Evolutionary conservation across 2,797 vertebrate species (phyloP), one percentile per base, ranked within the genome.

Genomic region (Varecia variegata): DNA sequence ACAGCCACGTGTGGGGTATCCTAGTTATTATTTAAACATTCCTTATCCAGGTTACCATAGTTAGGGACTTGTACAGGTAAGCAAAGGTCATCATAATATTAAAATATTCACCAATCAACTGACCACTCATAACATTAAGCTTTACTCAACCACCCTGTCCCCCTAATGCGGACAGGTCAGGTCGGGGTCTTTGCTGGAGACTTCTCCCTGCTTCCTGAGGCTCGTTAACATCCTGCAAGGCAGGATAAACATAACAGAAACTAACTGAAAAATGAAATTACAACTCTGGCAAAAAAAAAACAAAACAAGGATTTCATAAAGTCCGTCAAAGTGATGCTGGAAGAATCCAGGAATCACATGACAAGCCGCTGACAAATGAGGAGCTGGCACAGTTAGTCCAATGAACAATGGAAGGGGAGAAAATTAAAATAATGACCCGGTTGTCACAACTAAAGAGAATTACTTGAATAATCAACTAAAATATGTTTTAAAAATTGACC

Each of bases 81-180:
- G 52, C 54, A 47, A 47, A 90, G n/a, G 27, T 35, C 60, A n/a
- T 17, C 18, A 4, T 7, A 35, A 56, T 2, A 12, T 5, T 32
- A 17, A 70, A 58, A 45, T 7, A 76, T 35, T 76, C 56, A n/a
- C 50, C 6, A n/a, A 32, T 23, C 60, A 43, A 40, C 30, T 15
- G 43, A 54, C 7, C 18, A 15, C n/a, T 65, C 27, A 38, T 15
- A 27, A 54, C 35, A 35, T 5, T 30, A 40, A 15, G 35, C 5
- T 20, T 60, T 43, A 30, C 17, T n/a, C 21, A 45, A 45, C 13
- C 30, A 60, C 27, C 1, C 60, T 73, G 32, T 88, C 38, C 23
- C 5, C 3, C 38, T 40, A 30, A 56, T 62, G 6, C 3, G 0
- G 45, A 50, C 0, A 7, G 23, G 60, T 27, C n/a, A 10, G 23